A percentile compares a stretch with the other conserved stretches of the same genome.
Conservation (phyloP, 92 coral and sea anemone genomes). For the Zoanthus gigantus region DNA sequence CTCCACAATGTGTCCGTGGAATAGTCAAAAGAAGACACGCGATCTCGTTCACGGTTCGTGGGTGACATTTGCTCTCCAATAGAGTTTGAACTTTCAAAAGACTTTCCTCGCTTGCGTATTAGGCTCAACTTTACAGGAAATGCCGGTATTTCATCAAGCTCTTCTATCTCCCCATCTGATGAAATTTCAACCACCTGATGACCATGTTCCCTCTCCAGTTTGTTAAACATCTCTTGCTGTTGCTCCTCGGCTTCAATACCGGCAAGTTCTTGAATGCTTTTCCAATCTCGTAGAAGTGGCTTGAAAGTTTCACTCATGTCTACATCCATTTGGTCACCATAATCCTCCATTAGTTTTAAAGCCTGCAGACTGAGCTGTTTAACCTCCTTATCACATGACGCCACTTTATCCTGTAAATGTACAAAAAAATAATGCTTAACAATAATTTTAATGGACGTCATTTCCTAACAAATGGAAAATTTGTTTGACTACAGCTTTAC, state of each 20-base stretch:
- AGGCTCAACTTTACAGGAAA: background rate
- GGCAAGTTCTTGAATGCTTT: constrained; percentile 91
- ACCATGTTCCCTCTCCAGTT: constrained; percentile 56
- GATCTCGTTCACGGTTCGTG: constrained; percentile 61
- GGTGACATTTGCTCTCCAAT: constrained; percentile 37
- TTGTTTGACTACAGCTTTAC: too few relatives aligned
- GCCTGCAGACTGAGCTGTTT: constrained; percentile 86
- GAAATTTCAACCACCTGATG: constrained; percentile 33
- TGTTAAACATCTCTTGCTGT: constrained; percentile 46
- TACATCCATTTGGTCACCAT: constrained; percentile 79
- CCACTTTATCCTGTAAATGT: constrained; percentile 75
- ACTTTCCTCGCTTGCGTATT: background rate
- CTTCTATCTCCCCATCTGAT: constrained; percentile 54
- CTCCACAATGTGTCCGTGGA: constrained; percentile 94
- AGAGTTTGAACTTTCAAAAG: constrained; percentile 29
- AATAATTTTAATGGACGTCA: too few relatives aligned
- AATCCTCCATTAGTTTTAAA: constrained; percentile 82
- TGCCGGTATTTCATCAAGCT: constrained; percentile 47
- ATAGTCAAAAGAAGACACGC: constrained; percentile 66
- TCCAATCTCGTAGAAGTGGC: constrained; percentile 91
- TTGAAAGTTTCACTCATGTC: constrained; percentile 87
- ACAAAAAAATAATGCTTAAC: too few relatives aligned
- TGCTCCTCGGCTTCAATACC: constrained; percentile 73
- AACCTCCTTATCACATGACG: constrained; percentile 75
- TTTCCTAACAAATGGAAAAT: background rate